Evolutionary conservation across 53 echinoderm and acorn worm species (phyloP).

Genomic region (Holothuria scabra): DNA sequence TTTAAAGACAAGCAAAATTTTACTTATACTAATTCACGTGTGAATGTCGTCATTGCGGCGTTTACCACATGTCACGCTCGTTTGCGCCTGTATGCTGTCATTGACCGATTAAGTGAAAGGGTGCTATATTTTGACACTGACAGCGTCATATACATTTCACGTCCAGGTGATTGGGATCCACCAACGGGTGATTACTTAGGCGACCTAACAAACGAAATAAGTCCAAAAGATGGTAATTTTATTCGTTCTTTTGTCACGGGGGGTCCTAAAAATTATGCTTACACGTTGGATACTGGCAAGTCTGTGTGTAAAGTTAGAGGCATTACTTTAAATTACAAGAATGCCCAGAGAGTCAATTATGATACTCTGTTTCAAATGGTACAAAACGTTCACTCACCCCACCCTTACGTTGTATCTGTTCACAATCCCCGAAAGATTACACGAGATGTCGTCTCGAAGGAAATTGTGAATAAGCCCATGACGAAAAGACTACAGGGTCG

Average conservation of each 20-base stretch:
- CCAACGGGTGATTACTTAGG: slow-evolving; percentile 55
- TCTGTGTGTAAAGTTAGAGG: slow-evolving; percentile 8
- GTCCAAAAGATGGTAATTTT: neutral
- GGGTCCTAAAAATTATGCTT: too few relatives aligned
- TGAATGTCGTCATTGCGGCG: slow-evolving; percentile 50
- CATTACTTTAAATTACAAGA: slow-evolving; percentile 58
- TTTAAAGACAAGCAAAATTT: slow-evolving; percentile 33
- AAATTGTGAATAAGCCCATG: slow-evolving; percentile 38
- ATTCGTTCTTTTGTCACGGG: neutral
- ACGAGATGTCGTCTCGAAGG: slow-evolving; percentile 44
- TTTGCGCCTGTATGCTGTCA: slow-evolving; percentile 41
- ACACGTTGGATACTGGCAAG: neutral
- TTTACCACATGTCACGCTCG: slow-evolving; percentile 55
- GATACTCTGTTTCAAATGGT: too few relatives aligned
- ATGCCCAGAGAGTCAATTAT: slow-evolving; percentile 26
- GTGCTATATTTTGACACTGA: slow-evolving; percentile 39
- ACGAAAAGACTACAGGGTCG: slow-evolving; percentile 64
- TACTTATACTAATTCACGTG: neutral
- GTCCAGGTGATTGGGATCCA: too few relatives aligned
- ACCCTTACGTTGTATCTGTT: neutral
- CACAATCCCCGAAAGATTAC: slow-evolving; percentile 25
- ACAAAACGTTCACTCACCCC: too few relatives aligned
- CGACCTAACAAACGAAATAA: slow-evolving; percentile 60
- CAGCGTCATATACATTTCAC: too few relatives aligned
- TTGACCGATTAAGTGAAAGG: slow-evolving; percentile 40